Evolutionary conservation across 2,797 vertebrate species (phyloP).

Genomic region (Eutrigla gurnardus): DNA sequence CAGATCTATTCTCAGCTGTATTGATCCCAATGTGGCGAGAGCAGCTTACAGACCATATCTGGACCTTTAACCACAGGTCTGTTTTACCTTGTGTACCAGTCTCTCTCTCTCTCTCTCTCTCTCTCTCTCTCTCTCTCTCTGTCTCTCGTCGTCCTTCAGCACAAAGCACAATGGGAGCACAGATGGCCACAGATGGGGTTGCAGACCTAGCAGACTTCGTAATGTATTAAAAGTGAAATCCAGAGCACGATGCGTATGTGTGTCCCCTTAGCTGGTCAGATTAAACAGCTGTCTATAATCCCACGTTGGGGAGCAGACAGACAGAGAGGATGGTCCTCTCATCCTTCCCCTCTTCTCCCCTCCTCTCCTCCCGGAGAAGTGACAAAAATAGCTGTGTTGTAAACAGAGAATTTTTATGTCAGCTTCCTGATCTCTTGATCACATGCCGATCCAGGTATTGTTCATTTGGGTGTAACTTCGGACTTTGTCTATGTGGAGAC

Average conservation of each 20-base stretch:
- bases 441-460: background rate
- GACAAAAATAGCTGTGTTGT: no score
- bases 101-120: constrained; percentile 25
- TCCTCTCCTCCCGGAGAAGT: constrained; percentile 9
- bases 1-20: constrained; percentile 56
- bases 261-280: constrained; percentile 81
- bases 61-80: constrained; percentile 43
- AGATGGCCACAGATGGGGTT: constrained; percentile 83
- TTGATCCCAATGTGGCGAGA: constrained; percentile 64
- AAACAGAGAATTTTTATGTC: no score
- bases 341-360: constrained; percentile 36
- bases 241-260: constrained; percentile 67
- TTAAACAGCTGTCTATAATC: constrained; percentile 89
- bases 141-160: constrained; percentile 65
- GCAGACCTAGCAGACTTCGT: constrained; percentile 78
- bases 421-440: background rate
- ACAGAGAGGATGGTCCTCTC: constrained; percentile 55
- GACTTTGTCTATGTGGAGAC: background rate
- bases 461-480: constrained; percentile 1
- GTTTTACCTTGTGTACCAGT: constrained; percentile 39
- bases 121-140: constrained; percentile 23
- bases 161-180: constrained; percentile 72
- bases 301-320: constrained; percentile 69
- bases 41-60: constrained; percentile 28
- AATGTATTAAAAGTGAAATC: constrained; percentile 86